These are phyloP conservation scores for Pteria penguin DNA, from an alignment of 2,888 invertebrate species.

Conservation along the genomic window DNA sequence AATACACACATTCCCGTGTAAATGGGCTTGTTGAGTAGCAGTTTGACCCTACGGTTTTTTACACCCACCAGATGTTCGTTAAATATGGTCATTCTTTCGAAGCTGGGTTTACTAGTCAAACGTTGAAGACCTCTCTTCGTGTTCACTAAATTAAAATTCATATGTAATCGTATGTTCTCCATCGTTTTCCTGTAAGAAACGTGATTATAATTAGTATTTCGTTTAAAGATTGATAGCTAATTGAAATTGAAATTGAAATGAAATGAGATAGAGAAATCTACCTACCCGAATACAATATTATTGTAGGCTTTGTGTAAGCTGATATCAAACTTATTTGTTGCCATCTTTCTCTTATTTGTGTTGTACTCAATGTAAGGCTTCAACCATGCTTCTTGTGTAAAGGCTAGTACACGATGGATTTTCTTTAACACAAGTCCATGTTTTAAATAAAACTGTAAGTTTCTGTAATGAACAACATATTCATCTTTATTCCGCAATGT, in stretches of 20 bases:
- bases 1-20: slow-evolving; percentile 18
- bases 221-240: neutral
- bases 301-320: slow-evolving; percentile 12
- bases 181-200: no score
- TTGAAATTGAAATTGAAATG: neutral
- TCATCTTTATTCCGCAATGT: neutral
- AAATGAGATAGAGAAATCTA: neutral
- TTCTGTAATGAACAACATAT: slow-evolving; percentile 12
- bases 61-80: slow-evolving; percentile 30
- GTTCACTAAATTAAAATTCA: slow-evolving; percentile 1
- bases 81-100: slow-evolving; percentile 30
- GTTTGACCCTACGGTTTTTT: slow-evolving; percentile 18
- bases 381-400: slow-evolving; percentile 19
- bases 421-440: slow-evolving; percentile 2
- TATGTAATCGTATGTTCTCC: slow-evolving; percentile 23
- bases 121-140: slow-evolving; percentile 11
- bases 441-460: slow-evolving; percentile 4
- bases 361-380: slow-evolving; percentile 27
- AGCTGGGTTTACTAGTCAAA: slow-evolving; percentile 10
- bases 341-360: slow-evolving; percentile 12
- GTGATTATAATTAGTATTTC: neutral
- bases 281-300: slow-evolving; percentile 15
- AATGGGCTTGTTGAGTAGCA: slow-evolving; percentile 25
- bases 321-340: slow-evolving; percentile 17
- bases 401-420: neutral